These are phyloP conservation scores for Bradypodion pumilum DNA, from an alignment of 2,797 vertebrate genomes.

Conservation along the genomic window DNA sequence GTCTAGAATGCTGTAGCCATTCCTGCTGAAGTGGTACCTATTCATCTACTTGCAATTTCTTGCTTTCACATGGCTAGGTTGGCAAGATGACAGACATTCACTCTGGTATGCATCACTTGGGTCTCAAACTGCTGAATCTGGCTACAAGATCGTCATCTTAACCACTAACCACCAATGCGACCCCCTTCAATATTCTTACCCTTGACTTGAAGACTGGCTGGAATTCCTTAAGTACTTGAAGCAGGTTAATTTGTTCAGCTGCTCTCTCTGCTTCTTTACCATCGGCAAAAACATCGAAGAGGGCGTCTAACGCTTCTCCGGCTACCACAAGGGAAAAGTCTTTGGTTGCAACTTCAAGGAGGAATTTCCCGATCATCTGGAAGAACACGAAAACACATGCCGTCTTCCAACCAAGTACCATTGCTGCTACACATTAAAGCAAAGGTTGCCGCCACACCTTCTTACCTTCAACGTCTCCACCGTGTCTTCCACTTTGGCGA, in stretches of 20 bases:
- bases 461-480: conserved; percentile 89
- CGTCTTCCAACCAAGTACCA: neutral
- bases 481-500: conserved; percentile 86
- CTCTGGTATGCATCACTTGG: too few species aligned
- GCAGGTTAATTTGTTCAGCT: conserved; percentile 83
- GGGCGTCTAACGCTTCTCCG: conserved; percentile 93
- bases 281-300: conserved; percentile 96
- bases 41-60: too few species aligned
- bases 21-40: too few species aligned
- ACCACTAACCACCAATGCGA: too few species aligned
- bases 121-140: too few species aligned
- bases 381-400: conserved; percentile 25
- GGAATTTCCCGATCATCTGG: conserved; percentile 90
- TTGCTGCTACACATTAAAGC: neutral
- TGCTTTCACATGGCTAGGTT: too few species aligned
- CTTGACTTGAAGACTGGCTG: conserved; percentile 92
- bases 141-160: too few species aligned
- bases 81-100: too few species aligned
- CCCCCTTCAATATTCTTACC: conserved; percentile 80
- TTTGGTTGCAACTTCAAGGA: conserved; percentile 87
- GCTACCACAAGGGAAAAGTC: conserved; percentile 89
- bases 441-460: neutral
- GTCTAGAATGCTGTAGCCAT: too few species aligned
- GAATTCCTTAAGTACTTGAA: conserved; percentile 86
- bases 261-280: conserved; percentile 91